A percentile compares a stretch with the other conserved stretches of the same genome.
phyloP scores from a whole-genome alignment of 2,888 invertebrate genomes.

The Caenorhabditis macrosperma region DNA sequence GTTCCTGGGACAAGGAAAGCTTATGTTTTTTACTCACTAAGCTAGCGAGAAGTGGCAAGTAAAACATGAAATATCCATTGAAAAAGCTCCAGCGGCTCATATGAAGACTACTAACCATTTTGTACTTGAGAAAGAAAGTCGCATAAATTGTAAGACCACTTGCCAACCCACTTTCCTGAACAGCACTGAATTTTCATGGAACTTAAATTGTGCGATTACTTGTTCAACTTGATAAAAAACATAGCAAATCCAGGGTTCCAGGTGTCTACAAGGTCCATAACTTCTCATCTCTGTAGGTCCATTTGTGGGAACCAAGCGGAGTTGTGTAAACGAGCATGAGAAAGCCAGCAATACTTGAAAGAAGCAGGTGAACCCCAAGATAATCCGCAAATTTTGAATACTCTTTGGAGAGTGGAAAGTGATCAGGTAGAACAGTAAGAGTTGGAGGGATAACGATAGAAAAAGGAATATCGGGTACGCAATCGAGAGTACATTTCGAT shows the following conservation, averaged over 20 bases:
- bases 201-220: not conserved
- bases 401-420: conserved; percentile 2
- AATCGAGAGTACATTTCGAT: not conserved
- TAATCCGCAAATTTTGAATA: not conserved
- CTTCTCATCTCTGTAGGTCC: conserved; percentile 13
- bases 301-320: not conserved
- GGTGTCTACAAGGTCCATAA: not conserved
- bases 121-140: conserved; percentile 17
- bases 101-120: conserved; percentile 11
- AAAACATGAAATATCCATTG: not conserved
- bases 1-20: too few species aligned
- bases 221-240: conserved; percentile 14
- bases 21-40: not conserved
- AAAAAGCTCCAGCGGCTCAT: not conserved
- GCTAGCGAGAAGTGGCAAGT: not conserved
- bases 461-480: not conserved
- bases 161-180: conserved; percentile 7
- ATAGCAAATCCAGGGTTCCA: not conserved
- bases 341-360: conserved; percentile 1
- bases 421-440: not conserved
- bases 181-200: not conserved
- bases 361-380: not conserved
- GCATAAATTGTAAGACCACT: conserved; percentile 14
- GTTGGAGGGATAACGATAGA: not conserved
- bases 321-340: conserved; percentile 12